These are phyloP conservation scores for Julus scanicus DNA, from an alignment of 2,888 invertebrate species.

Conservation along the genomic window DNA sequence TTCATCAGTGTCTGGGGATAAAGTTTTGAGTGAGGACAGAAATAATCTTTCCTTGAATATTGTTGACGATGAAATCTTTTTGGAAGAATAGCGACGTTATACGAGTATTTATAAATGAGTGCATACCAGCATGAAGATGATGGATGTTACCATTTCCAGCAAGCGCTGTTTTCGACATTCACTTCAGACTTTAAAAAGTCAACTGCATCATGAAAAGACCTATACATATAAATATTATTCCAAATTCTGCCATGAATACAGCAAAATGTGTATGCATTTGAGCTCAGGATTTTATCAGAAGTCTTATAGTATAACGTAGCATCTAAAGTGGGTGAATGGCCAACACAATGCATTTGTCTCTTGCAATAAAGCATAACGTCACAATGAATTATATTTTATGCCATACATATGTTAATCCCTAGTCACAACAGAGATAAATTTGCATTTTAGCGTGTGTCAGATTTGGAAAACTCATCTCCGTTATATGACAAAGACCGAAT, in stretches of 20 bases:
- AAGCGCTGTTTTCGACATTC: background rate
- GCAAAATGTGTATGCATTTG: background rate
- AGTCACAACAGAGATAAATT: slow-evolving; percentile 40
- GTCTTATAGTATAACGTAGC: background rate
- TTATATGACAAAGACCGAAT: slow-evolving; percentile 2
- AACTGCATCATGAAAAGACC: background rate
- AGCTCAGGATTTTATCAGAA: background rate
- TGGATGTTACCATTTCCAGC: background rate
- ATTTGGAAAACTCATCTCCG: slow-evolving; percentile 17
- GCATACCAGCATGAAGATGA: slow-evolving; percentile 17
- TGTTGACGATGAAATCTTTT: background rate
- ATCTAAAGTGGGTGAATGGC: slow-evolving; percentile 15
- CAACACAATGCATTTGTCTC: background rate
- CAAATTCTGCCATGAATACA: background rate
- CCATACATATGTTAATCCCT: slow-evolving; percentile 23
- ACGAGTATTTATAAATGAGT: background rate
- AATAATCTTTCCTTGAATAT: background rate
- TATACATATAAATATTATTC: background rate
- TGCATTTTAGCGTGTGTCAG: slow-evolving; percentile 32
- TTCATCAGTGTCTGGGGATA: background rate
- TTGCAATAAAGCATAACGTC: background rate
- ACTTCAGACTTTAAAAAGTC: background rate
- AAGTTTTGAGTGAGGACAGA: background rate
- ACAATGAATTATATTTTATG: slow-evolving; percentile 26
- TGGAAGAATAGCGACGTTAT: background rate